Conservation (phyloP, 92 coral and sea anemone species). For the Parazoanthus swiftii region DNA sequence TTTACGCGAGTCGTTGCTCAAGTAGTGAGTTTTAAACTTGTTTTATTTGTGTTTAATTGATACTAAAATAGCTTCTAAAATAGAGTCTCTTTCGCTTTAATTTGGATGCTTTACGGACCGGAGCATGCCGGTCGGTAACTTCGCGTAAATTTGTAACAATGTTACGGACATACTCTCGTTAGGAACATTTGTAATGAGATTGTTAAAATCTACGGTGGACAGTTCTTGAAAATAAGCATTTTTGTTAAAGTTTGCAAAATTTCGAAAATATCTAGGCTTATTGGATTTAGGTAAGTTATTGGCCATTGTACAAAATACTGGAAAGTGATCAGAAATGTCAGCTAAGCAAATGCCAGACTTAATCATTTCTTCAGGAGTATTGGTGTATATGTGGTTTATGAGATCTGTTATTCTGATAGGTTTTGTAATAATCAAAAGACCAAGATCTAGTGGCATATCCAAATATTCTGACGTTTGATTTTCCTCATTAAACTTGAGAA, state of each 20-base stretch:
- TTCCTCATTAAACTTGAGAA: no score
- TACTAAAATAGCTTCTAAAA: no score
- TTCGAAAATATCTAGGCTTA: slow-evolving; percentile 4
- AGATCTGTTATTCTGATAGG: no score
- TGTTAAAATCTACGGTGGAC: background rate
- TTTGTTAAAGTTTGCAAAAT: slow-evolving; percentile 17
- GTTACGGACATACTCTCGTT: background rate
- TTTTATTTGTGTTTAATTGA: background rate
- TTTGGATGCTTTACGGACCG: no score
- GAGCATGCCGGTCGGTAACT: background rate
- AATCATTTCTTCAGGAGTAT: slow-evolving; percentile 18
- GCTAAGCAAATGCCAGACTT: slow-evolving; percentile 32
- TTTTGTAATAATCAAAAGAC: background rate
- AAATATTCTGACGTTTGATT: no score
- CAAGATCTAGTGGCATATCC: background rate
- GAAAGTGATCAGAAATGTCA: no score
- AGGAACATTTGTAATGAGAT: background rate
- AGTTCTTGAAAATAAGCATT: background rate
- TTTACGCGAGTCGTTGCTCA: background rate
- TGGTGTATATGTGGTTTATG: background rate
- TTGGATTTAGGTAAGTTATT: slow-evolving; percentile 17
- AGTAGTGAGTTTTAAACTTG: background rate
- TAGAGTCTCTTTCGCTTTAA: slow-evolving; percentile 1
- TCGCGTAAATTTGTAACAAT: background rate
- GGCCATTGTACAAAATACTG: slow-evolving; percentile 17